Conservation (phyloP, 2,113 vertebrate genomes). For the Bubo bubo region DNA sequence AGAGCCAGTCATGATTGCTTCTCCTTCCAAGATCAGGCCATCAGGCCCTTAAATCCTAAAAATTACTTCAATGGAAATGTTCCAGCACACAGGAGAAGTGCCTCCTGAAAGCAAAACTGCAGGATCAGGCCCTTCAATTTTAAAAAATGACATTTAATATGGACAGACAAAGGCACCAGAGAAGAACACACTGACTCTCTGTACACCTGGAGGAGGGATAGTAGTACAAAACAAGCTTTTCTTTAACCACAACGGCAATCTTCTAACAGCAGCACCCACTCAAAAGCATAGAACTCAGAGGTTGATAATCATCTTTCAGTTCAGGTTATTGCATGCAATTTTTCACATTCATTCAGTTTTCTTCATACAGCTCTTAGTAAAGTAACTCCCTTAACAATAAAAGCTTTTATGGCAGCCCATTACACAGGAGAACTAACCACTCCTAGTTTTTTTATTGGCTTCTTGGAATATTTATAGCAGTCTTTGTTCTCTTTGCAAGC, state of each 20-base stretch:
- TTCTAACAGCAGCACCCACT: constrained; percentile 78
- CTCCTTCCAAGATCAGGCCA: background rate
- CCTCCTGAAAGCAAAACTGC: constrained; percentile 20
- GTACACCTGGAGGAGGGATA: constrained; percentile 72
- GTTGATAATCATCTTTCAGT: constrained; percentile 83
- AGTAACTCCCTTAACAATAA: constrained; percentile 83
- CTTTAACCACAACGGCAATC: constrained; percentile 78
- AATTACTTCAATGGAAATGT: constrained; percentile 13
- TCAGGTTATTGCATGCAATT: constrained; percentile 82
- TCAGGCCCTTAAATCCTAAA: background rate
- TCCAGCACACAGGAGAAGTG: background rate
- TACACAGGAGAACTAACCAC: constrained; percentile 78
- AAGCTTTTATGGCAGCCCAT: constrained; percentile 82
- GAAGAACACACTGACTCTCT: constrained; percentile 74
- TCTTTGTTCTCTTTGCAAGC: constrained; percentile 79
- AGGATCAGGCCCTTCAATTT: constrained; percentile 67
- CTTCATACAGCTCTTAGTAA: constrained; percentile 79
- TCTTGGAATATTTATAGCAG: constrained; percentile 82
- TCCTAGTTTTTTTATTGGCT: constrained; percentile 80
- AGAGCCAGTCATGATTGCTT: background rate
- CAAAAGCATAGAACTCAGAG: constrained; percentile 77
- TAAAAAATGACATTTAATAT: constrained; percentile 71
- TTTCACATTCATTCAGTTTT: constrained; percentile 83
- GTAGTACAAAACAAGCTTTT: constrained; percentile 79
- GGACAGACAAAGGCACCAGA: constrained; percentile 57